Conservation (phyloP, 2,888 invertebrate genomes). For the Himalopsyche japonica region DNA sequence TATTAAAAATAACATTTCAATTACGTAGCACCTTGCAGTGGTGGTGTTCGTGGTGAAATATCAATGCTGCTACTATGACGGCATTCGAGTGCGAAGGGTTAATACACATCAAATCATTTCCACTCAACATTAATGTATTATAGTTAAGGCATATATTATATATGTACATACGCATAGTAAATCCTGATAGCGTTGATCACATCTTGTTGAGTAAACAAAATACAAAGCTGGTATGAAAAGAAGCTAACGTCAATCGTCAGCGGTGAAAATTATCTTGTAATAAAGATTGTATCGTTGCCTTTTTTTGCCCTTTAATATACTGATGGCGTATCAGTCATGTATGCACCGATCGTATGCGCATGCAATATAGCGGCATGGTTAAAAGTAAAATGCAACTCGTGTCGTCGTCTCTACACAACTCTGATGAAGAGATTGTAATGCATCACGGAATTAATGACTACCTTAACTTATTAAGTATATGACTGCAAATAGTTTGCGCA, state of each 20-base stretch:
- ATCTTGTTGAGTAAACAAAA: not conserved
- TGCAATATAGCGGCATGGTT: not conserved
- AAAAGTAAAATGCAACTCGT: constrained; percentile 5
- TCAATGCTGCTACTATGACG: too few species aligned
- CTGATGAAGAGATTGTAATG: constrained; percentile 16
- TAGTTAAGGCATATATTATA: too few species aligned
- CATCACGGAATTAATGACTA: constrained; percentile 15
- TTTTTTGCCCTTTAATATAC: not conserved
- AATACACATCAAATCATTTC: too few species aligned
- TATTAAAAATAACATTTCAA: too few species aligned
- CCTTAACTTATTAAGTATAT: constrained; percentile 8
- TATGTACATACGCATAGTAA: not conserved
- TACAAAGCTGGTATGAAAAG: not conserved
- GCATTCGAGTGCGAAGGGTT: too few species aligned
- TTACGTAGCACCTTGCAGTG: too few species aligned
- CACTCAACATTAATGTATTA: too few species aligned
- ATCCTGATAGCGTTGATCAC: not conserved
- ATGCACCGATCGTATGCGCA: not conserved
- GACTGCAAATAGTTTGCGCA: not conserved
- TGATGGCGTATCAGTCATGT: not conserved
- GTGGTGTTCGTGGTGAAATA: too few species aligned
- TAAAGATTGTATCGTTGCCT: not conserved
- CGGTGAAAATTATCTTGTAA: not conserved
- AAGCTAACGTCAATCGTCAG: not conserved
- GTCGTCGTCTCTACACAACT: not conserved